A percentile compares a stretch with the other conserved stretches of the same genome.
Evolutionary conservation across 1,140 invertebrate species (phyloP).

Genomic region (Drosophila ogumai): DNA sequence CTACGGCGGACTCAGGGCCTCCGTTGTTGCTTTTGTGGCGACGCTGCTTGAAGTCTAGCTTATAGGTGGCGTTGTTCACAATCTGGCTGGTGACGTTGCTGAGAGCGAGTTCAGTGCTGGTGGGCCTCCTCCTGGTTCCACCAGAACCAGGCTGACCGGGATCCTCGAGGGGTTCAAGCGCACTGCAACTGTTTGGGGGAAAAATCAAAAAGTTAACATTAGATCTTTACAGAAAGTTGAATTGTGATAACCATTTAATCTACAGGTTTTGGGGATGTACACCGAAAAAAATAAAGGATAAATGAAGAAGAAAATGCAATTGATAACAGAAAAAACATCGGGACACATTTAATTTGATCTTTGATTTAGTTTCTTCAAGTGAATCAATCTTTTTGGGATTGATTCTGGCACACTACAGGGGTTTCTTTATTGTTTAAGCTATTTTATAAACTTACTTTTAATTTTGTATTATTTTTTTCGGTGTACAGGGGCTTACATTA

Average conservation of each 20-base stretch:
- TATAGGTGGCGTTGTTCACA: slow-evolving; percentile 70
- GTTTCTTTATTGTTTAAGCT: neutral
- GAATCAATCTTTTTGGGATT: neutral
- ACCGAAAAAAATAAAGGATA: neutral
- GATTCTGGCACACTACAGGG: neutral
- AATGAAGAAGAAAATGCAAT: neutral
- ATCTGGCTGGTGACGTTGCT: slow-evolving; percentile 74
- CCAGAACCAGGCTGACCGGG: slow-evolving; percentile 17
- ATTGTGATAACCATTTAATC: slow-evolving; percentile 23
- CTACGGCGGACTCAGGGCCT: neutral
- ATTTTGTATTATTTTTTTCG: neutral
- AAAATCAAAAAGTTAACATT: neutral
- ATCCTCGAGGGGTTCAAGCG: slow-evolving; percentile 52
- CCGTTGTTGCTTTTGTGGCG: slow-evolving; percentile 71
- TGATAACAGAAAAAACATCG: neutral
- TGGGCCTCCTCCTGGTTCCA: slow-evolving; percentile 47
- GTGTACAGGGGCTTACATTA: neutral
- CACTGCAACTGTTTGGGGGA: slow-evolving; percentile 54
- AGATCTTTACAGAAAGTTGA: neutral
- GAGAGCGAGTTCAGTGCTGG: slow-evolving; percentile 66
- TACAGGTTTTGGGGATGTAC: slow-evolving; percentile 18
- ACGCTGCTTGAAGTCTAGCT: slow-evolving; percentile 72
- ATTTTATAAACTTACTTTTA: neutral
- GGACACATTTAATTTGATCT: no score
- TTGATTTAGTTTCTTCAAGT: neutral